Conservation (phyloP, 2,888 invertebrate species). For the Polyommatus icarus region DNA sequence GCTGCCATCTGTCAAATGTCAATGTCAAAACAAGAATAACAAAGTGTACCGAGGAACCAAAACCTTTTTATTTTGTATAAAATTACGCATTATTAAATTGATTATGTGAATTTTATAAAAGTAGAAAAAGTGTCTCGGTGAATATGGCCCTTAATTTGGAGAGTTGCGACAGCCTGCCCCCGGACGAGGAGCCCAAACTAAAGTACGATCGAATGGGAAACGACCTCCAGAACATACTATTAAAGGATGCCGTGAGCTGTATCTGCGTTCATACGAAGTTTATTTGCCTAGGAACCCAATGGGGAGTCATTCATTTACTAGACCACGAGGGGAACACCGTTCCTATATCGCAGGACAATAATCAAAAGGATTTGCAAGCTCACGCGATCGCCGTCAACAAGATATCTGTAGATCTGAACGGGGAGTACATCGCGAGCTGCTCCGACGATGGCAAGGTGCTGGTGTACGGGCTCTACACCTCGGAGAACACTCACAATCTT, state of each 20-base stretch:
- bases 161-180: constrained; percentile 68
- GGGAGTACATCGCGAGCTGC: constrained; percentile 96
- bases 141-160: constrained; percentile 68
- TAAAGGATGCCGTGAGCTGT: constrained; percentile 92
- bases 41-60: neutral
- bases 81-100: neutral
- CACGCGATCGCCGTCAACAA: constrained; percentile 96
- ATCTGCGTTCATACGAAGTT: constrained; percentile 97
- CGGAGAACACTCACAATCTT: constrained; percentile 89
- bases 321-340: constrained; percentile 95
- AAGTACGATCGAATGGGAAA: constrained; percentile 95
- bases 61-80: neutral
- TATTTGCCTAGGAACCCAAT: constrained; percentile 94
- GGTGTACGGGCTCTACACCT: constrained; percentile 92
- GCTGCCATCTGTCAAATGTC: neutral
- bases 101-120: constrained; percentile 15
- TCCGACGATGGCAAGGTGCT: constrained; percentile 94
- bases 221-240: constrained; percentile 91
- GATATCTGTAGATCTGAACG: constrained; percentile 95
- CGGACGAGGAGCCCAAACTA: constrained; percentile 89
- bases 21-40: constrained; percentile 24
- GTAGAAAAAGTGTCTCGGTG: constrained; percentile 59
- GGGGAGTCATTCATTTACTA: constrained; percentile 93
- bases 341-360: constrained; percentile 77
- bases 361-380: constrained; percentile 85